Evolutionary conservation across 2,797 vertebrate species (phyloP).

Genomic region (Halcyon badia): DNA sequence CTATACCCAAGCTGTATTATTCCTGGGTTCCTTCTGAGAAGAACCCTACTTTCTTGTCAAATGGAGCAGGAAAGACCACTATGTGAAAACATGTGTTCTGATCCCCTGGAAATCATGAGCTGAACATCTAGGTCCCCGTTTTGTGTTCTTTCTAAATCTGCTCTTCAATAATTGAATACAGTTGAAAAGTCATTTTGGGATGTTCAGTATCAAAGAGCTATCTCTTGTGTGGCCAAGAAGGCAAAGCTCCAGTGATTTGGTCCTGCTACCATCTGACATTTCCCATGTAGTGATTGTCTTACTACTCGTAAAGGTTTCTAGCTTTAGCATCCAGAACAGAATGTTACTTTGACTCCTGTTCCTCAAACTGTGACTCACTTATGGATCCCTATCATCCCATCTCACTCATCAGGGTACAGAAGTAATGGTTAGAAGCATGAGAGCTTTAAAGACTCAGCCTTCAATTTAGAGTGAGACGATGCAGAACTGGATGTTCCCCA

Average conservation of each 20-base stretch:
- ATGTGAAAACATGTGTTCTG: not conserved
- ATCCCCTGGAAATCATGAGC: not conserved
- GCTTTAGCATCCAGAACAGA: slow-evolving; percentile 24
- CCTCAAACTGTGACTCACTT: slow-evolving; percentile 17
- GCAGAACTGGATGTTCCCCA: not conserved
- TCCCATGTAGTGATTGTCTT: not conserved
- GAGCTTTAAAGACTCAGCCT: not conserved
- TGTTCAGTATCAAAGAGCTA: not conserved
- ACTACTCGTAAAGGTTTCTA: slow-evolving; percentile 2
- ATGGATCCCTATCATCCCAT: not conserved
- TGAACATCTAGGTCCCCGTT: not conserved
- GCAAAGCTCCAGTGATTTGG: not conserved
- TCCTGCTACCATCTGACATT: not conserved
- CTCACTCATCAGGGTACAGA: slow-evolving; percentile 20
- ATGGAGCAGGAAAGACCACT: not conserved
- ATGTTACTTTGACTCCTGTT: slow-evolving; percentile 29
- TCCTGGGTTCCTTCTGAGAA: not conserved
- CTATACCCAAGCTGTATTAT: not conserved
- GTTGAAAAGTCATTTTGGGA: not conserved
- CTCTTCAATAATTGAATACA: not conserved
- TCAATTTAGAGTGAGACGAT: not conserved
- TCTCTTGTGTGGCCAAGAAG: not conserved
- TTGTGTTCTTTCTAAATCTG: not conserved
- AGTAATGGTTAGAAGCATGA: slow-evolving; percentile 30
- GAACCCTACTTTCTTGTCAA: not conserved